Conservation (phyloP, 1,140 invertebrate species). For the Mylabris phalerata region DNA sequence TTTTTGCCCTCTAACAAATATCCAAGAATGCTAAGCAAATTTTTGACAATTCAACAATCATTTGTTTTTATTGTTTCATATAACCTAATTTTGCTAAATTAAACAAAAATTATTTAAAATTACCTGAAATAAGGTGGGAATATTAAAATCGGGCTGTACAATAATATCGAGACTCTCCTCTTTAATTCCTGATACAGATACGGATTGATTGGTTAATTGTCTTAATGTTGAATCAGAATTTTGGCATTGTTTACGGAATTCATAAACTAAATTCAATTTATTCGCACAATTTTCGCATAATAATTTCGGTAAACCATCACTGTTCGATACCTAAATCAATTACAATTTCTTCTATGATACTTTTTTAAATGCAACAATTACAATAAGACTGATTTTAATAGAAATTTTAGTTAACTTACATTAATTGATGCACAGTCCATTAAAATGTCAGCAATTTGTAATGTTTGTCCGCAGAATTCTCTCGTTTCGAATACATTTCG, state of each 20-base stretch:
- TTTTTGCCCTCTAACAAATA: too few relatives aligned
- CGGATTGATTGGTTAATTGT: conserved; percentile 23
- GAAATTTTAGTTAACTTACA: conserved; percentile 36
- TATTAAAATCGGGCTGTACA: conserved; percentile 34
- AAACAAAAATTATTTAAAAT: too few relatives aligned
- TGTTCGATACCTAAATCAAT: conserved; percentile 34
- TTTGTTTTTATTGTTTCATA: conserved; percentile 3
- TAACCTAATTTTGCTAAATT: conserved; percentile 7
- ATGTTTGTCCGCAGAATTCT: conserved; percentile 22
- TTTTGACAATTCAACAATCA: too few relatives aligned
- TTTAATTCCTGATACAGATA: conserved; percentile 14
- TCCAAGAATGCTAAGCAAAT: too few relatives aligned
- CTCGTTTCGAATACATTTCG: conserved; percentile 36
- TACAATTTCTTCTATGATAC: background rate
- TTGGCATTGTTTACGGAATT: conserved; percentile 43
- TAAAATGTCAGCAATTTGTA: conserved; percentile 50
- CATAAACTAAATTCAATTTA: conserved; percentile 40
- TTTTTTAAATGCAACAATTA: too few relatives aligned
- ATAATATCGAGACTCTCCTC: conserved; percentile 26
- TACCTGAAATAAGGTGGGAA: conserved; percentile 5
- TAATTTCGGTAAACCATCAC: conserved; percentile 41
- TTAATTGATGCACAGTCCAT: conserved; percentile 52
- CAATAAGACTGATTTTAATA: background rate
- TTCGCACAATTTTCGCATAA: conserved; percentile 40
- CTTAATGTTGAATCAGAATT: conserved; percentile 49